Evolutionary conservation across 2,888 invertebrate species (phyloP).

Genomic region (Plebejus melissa): DNA sequence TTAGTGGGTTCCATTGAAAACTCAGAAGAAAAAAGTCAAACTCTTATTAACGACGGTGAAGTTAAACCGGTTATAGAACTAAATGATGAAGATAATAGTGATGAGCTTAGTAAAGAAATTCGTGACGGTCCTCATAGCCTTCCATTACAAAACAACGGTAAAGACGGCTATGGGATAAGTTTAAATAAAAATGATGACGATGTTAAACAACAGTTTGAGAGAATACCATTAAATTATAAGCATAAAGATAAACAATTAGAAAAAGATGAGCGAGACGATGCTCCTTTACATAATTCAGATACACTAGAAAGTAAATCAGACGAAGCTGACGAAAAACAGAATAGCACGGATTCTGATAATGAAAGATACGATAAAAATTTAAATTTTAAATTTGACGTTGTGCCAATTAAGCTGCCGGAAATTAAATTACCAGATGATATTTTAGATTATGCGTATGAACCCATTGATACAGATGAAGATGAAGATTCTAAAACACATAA

Average conservation of each 20-base stretch:
- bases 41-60: slow-evolving; percentile 59
- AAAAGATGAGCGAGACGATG: not conserved
- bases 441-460: slow-evolving; percentile 53
- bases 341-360: slow-evolving; percentile 35
- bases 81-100: slow-evolving; percentile 50
- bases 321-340: slow-evolving; percentile 32
- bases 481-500: slow-evolving; percentile 27
- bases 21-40: slow-evolving; percentile 40
- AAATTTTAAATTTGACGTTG: slow-evolving; percentile 63
- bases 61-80: slow-evolving; percentile 67
- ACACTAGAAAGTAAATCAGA: slow-evolving; percentile 7
- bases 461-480: slow-evolving; percentile 41
- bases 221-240: slow-evolving; percentile 68
- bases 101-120: slow-evolving; percentile 38
- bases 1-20: slow-evolving; percentile 38
- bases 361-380: slow-evolving; percentile 60
- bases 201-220: slow-evolving; percentile 69
- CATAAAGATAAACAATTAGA: slow-evolving; percentile 44
- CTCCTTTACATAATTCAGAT: not conserved
- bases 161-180: slow-evolving; percentile 44
- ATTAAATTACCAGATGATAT: slow-evolving; percentile 71
- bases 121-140: slow-evolving; percentile 28
- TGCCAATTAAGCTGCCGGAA: slow-evolving; percentile 66
- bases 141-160: slow-evolving; percentile 34
- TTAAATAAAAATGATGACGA: slow-evolving; percentile 44